Evolutionary conservation across 1,140 invertebrate species (phyloP).

Genomic region (Euura saliciscinereae): DNA sequence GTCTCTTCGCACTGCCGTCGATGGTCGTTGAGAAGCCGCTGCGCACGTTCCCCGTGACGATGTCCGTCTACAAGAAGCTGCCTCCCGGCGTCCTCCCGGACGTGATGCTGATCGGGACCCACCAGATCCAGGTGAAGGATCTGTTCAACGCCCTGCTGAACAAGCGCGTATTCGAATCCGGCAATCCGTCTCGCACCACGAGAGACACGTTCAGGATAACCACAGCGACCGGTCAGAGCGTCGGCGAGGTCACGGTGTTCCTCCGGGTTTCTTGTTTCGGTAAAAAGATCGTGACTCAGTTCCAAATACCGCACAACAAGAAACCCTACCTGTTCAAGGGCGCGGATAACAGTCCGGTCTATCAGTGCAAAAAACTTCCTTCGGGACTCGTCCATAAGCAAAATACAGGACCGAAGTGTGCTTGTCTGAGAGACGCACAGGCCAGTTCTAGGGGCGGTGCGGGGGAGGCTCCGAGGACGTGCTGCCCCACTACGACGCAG

Average conservation of each 20-base stretch:
- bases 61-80: constrained; percentile 52
- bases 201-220: constrained; percentile 64
- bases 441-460: constrained; percentile 13
- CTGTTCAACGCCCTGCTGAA: constrained; percentile 45
- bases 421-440: constrained; percentile 16
- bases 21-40: constrained; percentile 37
- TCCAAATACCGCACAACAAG: constrained; percentile 57
- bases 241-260: constrained; percentile 63
- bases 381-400: constrained; percentile 15
- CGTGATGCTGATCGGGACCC: constrained; percentile 47
- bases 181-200: constrained; percentile 48
- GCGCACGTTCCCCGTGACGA: constrained; percentile 45
- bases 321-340: constrained; percentile 55
- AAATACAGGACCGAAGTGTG: constrained; percentile 18
- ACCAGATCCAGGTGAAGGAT: constrained; percentile 41
- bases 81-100: constrained; percentile 50
- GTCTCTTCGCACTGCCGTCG: constrained; percentile 51
- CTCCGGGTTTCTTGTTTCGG: constrained; percentile 69
- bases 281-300: constrained; percentile 69
- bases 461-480: constrained; percentile 25
- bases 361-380: constrained; percentile 45
- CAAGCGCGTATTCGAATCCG: constrained; percentile 24
- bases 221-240: constrained; percentile 49
- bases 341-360: constrained; percentile 35
- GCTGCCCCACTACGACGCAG: constrained; percentile 15